These are phyloP conservation scores for Anisognathus igniventris DNA, from an alignment of 2,797 vertebrate genomes.

Conservation along the genomic window DNA sequence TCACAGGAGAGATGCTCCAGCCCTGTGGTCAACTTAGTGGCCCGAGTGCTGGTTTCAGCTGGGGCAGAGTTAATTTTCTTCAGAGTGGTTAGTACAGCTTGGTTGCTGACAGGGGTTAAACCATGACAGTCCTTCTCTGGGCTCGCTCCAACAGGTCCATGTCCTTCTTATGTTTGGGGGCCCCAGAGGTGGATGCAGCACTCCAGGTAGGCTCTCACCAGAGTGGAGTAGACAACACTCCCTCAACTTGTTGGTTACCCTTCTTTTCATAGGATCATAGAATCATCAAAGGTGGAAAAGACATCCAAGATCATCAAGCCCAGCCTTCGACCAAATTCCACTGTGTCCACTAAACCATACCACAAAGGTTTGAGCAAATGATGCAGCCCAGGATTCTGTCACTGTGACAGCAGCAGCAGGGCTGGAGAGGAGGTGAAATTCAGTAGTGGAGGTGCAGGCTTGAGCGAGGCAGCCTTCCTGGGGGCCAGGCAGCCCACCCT, in stretches of 20 bases:
- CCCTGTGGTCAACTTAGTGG: background rate
- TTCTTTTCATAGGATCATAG: background rate
- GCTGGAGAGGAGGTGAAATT: background rate
- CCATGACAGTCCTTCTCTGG: rapidly evolving
- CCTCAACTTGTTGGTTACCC: background rate
- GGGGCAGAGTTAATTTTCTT: background rate
- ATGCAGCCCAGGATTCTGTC: background rate
- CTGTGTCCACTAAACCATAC: background rate
- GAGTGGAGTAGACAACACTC: background rate
- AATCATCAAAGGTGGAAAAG: background rate
- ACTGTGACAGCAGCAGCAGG: rapidly evolving
- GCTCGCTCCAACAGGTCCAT: rapidly evolving
- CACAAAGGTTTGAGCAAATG: background rate
- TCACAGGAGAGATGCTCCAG: background rate
- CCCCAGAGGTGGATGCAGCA: too few relatives aligned
- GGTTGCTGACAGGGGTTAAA: background rate
- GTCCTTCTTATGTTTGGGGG: background rate
- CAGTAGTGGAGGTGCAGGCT: background rate
- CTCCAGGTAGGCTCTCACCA: background rate
- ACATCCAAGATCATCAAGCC: background rate
- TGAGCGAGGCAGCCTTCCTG: background rate
- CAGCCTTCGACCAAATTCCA: background rate
- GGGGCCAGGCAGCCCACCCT: background rate
- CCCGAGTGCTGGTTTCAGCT: background rate
- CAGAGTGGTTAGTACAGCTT: background rate